Conservation (phyloP, 2,888 invertebrate species). For the Penaeus monodon region DNA sequence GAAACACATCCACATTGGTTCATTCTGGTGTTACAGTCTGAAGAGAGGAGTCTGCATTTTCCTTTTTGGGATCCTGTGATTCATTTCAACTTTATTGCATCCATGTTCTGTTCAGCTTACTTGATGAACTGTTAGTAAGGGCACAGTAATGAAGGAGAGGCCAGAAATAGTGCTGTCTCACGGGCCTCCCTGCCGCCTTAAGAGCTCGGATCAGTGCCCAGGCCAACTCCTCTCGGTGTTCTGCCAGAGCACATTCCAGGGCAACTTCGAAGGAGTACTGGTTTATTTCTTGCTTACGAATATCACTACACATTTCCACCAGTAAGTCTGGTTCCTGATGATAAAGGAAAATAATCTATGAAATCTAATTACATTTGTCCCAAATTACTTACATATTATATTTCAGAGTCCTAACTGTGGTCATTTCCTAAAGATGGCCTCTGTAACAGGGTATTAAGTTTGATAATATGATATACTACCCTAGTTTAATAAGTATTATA, state of each 20-base stretch:
- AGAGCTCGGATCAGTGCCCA: conserved; percentile 78
- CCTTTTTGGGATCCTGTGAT: no score
- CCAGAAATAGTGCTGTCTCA: conserved; percentile 89
- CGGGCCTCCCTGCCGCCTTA: conserved; percentile 75
- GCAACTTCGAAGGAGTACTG: conserved; percentile 77
- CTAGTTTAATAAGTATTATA: no score
- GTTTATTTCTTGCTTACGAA: conserved; percentile 76
- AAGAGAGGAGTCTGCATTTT: no score
- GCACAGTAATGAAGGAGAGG: conserved; percentile 75
- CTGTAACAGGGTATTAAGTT: no score
- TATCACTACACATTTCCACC: conserved; percentile 75
- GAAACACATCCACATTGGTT: no score
- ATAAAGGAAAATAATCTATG: background rate
- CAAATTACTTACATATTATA: no score
- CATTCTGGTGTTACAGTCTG: no score
- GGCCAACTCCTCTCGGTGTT: conserved; percentile 75
- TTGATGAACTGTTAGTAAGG: background rate
- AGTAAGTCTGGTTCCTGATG: conserved; percentile 68
- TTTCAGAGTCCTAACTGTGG: no score
- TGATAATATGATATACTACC: no score
- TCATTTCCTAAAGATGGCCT: no score
- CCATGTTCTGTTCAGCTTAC: background rate
- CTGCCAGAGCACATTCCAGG: conserved; percentile 72
- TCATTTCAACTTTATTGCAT: background rate
- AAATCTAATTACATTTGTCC: no score